These are phyloP conservation scores for Morpho helenor DNA, from an alignment of 2,888 invertebrate species.

Conservation along the genomic window DNA sequence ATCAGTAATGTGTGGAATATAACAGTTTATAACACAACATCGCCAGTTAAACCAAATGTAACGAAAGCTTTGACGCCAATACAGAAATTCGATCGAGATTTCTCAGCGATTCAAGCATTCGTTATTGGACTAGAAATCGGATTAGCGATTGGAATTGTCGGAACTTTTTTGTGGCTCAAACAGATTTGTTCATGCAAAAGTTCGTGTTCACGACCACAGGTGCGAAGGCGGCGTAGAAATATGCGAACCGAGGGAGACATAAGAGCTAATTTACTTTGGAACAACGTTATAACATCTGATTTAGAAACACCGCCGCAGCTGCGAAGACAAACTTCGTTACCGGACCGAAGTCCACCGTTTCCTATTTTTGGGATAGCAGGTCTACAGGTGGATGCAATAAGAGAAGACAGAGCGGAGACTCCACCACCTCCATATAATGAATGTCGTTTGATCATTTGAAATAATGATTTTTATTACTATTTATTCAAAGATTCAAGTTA, in stretches of 20 bases:
- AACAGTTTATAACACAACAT: conserved; percentile 39
- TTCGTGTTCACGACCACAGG: conserved; percentile 38
- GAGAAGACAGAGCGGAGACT: conserved; percentile 54
- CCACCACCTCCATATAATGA: conserved; percentile 72
- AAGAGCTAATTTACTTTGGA: conserved; percentile 63
- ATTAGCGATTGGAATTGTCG: conserved; percentile 60
- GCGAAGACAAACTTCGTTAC: conserved; percentile 52
- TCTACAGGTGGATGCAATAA: conserved; percentile 51
- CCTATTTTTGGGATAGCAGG: conserved; percentile 39
- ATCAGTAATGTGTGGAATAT: conserved; percentile 64
- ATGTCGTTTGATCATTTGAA: conserved; percentile 37
- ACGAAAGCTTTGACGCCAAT: conserved; percentile 49
- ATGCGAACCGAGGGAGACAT: conserved; percentile 50
- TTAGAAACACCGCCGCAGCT: conserved; percentile 63
- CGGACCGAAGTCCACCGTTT: conserved; percentile 46
- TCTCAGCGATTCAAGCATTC: conserved; percentile 66
- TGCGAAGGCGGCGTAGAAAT: conserved; percentile 39
- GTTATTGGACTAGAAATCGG: conserved; percentile 66
- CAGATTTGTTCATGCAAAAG: conserved; percentile 52
- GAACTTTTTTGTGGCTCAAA: conserved; percentile 66
- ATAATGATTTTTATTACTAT: too few species aligned
- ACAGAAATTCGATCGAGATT: conserved; percentile 61
- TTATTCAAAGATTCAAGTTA: too few species aligned
- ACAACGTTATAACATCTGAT: conserved; percentile 51
- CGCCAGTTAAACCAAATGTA: conserved; percentile 28